A percentile compares a stretch with the other conserved stretches of the same genome.
phyloP scores from a whole-genome alignment of 1,140 invertebrate species.

The Contarinia nasturtii region DNA sequence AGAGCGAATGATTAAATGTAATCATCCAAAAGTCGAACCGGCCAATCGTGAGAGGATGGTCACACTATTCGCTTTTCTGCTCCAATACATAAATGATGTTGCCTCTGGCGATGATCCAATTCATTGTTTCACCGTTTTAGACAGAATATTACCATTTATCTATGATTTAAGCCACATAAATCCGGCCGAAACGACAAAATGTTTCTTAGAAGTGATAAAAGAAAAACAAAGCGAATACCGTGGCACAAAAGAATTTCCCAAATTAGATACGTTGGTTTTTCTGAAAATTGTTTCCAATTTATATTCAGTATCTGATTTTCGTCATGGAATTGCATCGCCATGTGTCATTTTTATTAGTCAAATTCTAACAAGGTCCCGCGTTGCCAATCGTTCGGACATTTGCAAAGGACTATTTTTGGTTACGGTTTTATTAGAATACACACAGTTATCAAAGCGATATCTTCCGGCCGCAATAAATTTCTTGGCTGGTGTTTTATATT shows the following conservation, averaged over 20 bases:
- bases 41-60: conserved; percentile 59
- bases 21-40: conserved; percentile 54
- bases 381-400: conserved; percentile 43
- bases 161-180: conserved; percentile 54
- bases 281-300: conserved; percentile 58
- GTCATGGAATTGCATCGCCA: conserved; percentile 70
- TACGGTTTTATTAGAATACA: conserved; percentile 58
- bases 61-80: conserved; percentile 46
- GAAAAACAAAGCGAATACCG: conserved; percentile 51
- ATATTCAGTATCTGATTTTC: conserved; percentile 76
- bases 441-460: conserved; percentile 58
- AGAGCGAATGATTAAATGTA: conserved; percentile 68
- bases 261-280: conserved; percentile 53
- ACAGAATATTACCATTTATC: conserved; percentile 42
- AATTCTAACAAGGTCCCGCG: conserved; percentile 42
- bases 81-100: conserved; percentile 54
- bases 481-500: conserved; percentile 44
- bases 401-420: conserved; percentile 60
- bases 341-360: conserved; percentile 65
- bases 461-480: conserved; percentile 61
- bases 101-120: conserved; percentile 26
- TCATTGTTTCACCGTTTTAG: conserved; percentile 36
- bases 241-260: conserved; percentile 40
- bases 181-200: conserved; percentile 40
- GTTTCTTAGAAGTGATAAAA: conserved; percentile 45